Evolutionary conservation across 2,888 invertebrate genomes (phyloP), one percentile per base, ranked within the genome.

Genomic region (Drosophila phalerata): DNA sequence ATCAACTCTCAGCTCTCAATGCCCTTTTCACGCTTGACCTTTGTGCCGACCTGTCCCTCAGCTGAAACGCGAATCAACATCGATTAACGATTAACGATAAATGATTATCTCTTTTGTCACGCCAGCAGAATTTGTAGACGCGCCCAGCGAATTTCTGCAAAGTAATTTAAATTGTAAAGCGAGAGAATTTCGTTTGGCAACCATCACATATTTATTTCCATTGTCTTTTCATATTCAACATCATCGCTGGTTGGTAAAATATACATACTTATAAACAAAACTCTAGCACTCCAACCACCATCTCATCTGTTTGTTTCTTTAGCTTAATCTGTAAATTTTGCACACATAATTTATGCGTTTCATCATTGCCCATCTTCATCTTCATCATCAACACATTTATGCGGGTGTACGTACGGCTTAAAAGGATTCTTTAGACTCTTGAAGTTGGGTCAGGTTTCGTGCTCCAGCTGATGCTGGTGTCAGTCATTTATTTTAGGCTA

Each of bases 401-500:
- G 65, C 51, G 30, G 68, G 52, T 11, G 19, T 13, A 28, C 38
- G 5, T n/a, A 13, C 6, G 15, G 5, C 22, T 15, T 10, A 22
- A 40, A 49, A 40, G 37, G 47, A 63, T 40, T 34, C 37, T 17
- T 15, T 30, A 10, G 25, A 28, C 34, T 37, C 55, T 34, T 37
- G 15, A 6, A 40, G 25, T 38, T 58, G 43, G 11, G 32, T 69
- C 15, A 9, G 53, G 58, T 48, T 72, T 37, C 40, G 52, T 19
- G 37, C 22, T 65, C 19, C 9, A 10, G 32, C 32, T 32, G 37
- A 15, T 65, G 64, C 69, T 83, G 76, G 5, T 42, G 47, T 52
- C 25, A 55, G 55, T 72, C 72, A 88, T 88, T 85, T 65, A 82
- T 82, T 82, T 73, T 37, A 34, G 61, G 79, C 71, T 75, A 79